Conservation (phyloP, 2,113 vertebrate genomes). For the Caranx ignobilis region DNA sequence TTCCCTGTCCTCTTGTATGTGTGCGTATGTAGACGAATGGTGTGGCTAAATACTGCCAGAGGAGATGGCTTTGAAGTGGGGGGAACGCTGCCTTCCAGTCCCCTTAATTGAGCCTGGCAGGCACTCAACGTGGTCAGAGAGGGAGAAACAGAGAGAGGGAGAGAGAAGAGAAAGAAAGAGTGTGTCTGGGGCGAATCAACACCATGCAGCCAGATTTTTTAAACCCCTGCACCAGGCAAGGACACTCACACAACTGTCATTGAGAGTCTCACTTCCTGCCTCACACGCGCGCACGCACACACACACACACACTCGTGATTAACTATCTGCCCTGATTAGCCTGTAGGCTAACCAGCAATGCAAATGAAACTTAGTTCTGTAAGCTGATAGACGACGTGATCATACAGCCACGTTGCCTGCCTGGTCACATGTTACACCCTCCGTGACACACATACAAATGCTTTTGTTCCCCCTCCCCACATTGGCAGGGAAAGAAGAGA, state of each 20-base stretch:
- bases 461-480: conserved; percentile 19
- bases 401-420: not conserved
- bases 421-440: conserved; percentile 14
- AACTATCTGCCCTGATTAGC: conserved; percentile 36
- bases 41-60: conserved; percentile 75
- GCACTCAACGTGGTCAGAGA: conserved; percentile 65
- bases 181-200: conserved; percentile 56
- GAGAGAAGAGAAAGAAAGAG: conserved; percentile 37
- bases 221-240: conserved; percentile 61
- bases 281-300: not conserved
- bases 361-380: conserved; percentile 32
- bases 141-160: conserved; percentile 37
- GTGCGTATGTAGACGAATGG: conserved; percentile 47
- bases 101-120: conserved; percentile 77
- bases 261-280: conserved; percentile 38
- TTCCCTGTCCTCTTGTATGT: conserved; percentile 37
- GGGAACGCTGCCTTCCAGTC: conserved; percentile 65
- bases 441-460: conserved; percentile 39
- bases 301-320: conserved; percentile 6
- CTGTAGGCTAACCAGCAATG: conserved; percentile 19
- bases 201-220: conserved; percentile 64
- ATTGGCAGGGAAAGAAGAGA: conserved; percentile 11
- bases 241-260: conserved; percentile 57
- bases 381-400: conserved; percentile 16
- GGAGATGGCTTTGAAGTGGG: conserved; percentile 78